phyloP scores from a whole-genome alignment of 2,888 invertebrate species.

The Ormyrus pomaceus region DNA sequence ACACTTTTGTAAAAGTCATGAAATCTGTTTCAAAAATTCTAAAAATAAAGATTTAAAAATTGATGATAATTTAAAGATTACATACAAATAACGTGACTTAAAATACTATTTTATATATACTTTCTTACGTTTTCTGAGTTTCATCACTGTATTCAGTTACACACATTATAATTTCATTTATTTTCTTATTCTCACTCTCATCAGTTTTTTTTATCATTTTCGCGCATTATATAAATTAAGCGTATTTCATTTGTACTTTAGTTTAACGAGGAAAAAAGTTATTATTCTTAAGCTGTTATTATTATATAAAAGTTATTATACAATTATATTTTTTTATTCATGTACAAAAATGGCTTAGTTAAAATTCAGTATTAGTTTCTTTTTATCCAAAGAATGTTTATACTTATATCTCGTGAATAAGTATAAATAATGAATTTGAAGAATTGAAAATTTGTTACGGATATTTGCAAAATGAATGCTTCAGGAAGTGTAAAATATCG shows the following conservation, averaged over 20 bases:
- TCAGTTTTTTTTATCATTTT: conserved; percentile 9
- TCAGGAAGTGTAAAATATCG: neutral
- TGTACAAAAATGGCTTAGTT: neutral
- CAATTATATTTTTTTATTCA: neutral
- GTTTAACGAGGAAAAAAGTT: conserved; percentile 31
- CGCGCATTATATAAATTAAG: conserved; percentile 12
- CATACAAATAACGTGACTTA: no score
- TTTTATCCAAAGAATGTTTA: conserved; percentile 2
- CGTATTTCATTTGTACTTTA: conserved; percentile 40
- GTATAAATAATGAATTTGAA: neutral
- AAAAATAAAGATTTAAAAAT: no score
- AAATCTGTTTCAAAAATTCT: no score
- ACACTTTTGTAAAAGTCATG: no score
- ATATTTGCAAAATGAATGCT: conserved; percentile 34
- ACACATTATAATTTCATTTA: conserved; percentile 26
- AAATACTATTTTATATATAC: neutral
- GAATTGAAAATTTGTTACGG: neutral
- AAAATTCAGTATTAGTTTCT: neutral
- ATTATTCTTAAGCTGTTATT: conserved; percentile 21
- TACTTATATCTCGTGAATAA: conserved; percentile 16
- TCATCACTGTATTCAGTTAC: conserved; percentile 1
- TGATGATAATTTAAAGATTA: no score
- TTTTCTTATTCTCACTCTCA: conserved; percentile 13
- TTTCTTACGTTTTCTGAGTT: conserved; percentile 14
- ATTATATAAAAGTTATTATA: conserved; percentile 17